Evolutionary conservation across 1,140 invertebrate genomes (phyloP), one percentile per base, ranked within the genome.

Genomic region (Drosophila simulans): DNA sequence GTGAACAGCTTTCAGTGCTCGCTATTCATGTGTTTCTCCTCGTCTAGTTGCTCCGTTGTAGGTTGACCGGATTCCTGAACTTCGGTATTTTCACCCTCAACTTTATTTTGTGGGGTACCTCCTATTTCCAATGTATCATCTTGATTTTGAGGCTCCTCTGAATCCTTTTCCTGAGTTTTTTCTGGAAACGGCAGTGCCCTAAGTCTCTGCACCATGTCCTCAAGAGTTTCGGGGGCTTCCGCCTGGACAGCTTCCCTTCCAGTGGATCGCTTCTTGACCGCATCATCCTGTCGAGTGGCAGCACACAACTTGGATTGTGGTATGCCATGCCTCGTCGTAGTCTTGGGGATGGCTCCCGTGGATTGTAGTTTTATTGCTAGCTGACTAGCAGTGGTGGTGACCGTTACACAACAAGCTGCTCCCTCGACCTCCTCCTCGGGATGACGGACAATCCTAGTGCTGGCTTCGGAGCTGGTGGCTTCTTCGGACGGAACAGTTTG

Each of bases 151-250:
- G 22, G n/a, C 1, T 52, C 31, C 15, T 11, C 42, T 10, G 42
- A 8, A 20, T 31, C 22, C 3, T 37, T 20, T 8, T 68, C 40
- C 37, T 40, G 46, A 1, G n/a, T 3, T 25, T 57, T 25, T n/a
- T 25, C 35, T 1, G 91, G 90, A 31, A 68, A 90, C 2, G 90
- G 90, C 39, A 90, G 63, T 4, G 66, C 43, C 5, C 77, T 66
- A 3, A 92, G 48, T 5, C 91, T 74, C 39, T 60, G 84, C 35
- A 92, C 88, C 91, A 92, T 91, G 25, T 88, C 55, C 48, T 92
- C 91, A 4, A 92, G 40, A 1, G 81, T 80, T 42, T 92, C 88
- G 8, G 72, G 42, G 5, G 37, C 54, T 15, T 64, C 48, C 12
- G 52, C 49, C 20, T 37, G 40, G 8, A n/a, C 25, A 4, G 35